phyloP scores from a whole-genome alignment of 92 coral and sea anemone species.

The Palythoa grandiflora region DNA sequence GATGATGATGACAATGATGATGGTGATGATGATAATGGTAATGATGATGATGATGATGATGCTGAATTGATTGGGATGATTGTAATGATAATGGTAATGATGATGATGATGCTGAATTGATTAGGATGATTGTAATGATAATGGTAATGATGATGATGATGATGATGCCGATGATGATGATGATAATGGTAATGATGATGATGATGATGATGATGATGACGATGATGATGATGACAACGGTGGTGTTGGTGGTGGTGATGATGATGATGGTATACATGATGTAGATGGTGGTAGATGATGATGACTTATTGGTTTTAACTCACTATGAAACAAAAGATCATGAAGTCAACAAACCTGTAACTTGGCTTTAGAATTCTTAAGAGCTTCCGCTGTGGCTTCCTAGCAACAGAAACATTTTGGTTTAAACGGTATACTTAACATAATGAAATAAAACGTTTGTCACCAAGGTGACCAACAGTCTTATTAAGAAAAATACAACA shows the following conservation, averaged over 20 bases:
- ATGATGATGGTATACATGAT: not conserved
- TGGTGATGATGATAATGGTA: not conserved
- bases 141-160: not conserved
- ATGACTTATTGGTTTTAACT: not conserved
- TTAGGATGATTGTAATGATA: not conserved
- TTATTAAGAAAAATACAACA: no score
- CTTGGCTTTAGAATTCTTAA: constrained; percentile 96
- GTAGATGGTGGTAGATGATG: not conserved
- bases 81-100: not conserved
- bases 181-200: not conserved
- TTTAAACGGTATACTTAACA: not conserved
- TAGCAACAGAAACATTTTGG: constrained; percentile 17
- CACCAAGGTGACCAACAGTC: no score
- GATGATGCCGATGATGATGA: not conserved
- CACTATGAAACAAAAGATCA: not conserved
- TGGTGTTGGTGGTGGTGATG: constrained; percentile 15
- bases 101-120: not conserved
- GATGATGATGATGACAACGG: not conserved
- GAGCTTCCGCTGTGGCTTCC: constrained; percentile 98
- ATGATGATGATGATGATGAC: not conserved
- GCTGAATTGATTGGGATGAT: not conserved
- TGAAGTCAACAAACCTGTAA: constrained; percentile 72
- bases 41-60: not conserved
- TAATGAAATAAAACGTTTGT: not conserved
- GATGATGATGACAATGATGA: not conserved